These are phyloP conservation scores for Rhagoletis zephyria DNA, from an alignment of 1,140 invertebrate species.

Conservation along the genomic window DNA sequence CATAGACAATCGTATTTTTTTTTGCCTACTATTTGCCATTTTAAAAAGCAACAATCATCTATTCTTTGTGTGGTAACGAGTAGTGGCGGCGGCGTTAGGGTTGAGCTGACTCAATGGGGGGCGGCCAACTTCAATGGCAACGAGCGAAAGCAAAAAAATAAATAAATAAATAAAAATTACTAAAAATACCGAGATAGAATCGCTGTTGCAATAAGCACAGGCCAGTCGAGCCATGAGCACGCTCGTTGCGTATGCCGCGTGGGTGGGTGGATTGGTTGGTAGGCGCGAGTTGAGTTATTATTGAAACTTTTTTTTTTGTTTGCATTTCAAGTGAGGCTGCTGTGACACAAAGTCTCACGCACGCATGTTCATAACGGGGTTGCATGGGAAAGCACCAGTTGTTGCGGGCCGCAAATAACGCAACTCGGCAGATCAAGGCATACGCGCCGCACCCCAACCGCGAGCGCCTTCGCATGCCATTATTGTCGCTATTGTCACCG, in stretches of 20 bases:
- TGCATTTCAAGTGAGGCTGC: background rate
- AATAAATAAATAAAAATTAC: background rate
- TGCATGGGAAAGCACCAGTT: background rate
- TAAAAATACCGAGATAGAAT: background rate
- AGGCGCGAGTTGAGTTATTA: background rate
- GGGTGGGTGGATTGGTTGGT: background rate
- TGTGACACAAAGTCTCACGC: background rate
- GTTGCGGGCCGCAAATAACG: background rate
- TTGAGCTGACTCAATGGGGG: background rate
- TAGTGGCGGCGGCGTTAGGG: background rate
- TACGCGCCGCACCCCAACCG: too few relatives aligned
- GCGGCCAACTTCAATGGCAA: background rate
- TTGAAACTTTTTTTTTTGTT: background rate
- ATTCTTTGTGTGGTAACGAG: background rate
- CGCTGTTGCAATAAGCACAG: slow-evolving; percentile 31
- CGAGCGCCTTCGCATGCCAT: background rate
- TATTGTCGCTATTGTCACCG: background rate
- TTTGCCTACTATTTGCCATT: background rate
- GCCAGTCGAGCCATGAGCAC: background rate
- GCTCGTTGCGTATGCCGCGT: too few relatives aligned
- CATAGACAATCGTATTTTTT: background rate
- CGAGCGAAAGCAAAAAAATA: background rate
- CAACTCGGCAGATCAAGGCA: background rate
- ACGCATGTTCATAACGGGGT: background rate
- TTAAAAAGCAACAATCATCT: slow-evolving; percentile 39